Conservation (phyloP, 2,797 vertebrate species). For the Columba guinea region DNA sequence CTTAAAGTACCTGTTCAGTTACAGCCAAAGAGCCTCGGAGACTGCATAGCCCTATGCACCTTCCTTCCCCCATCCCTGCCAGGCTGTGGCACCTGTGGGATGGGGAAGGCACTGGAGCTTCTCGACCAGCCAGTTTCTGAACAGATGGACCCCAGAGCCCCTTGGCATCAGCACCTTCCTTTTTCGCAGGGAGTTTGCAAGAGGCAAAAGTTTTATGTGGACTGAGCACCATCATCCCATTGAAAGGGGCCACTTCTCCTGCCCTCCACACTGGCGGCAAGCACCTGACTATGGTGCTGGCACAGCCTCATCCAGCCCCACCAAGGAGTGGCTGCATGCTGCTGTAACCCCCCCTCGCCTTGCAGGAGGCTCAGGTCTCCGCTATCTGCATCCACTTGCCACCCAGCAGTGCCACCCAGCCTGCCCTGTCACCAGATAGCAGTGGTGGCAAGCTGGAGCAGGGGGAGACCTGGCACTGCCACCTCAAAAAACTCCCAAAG, state of each 20-base stretch:
- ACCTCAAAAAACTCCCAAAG: not conserved
- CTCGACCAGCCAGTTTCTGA: not conserved
- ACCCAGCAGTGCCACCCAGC: not conserved
- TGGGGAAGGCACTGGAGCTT: not conserved
- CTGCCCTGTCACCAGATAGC: not conserved
- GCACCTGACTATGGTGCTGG: not conserved
- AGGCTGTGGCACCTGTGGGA: not conserved
- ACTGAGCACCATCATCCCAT: not conserved
- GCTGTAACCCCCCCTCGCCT: not conserved
- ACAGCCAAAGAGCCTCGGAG: not conserved
- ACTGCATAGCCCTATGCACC: not conserved
- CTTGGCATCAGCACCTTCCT: not conserved
- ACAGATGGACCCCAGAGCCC: not conserved
- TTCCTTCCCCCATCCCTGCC: not conserved
- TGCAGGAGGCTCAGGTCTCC: not conserved
- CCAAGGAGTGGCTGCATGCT: rapidly evolving
- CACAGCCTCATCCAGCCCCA: not conserved
- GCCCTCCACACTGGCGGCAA: not conserved
- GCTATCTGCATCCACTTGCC: not conserved
- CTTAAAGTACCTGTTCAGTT: not conserved
- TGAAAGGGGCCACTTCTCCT: not conserved
- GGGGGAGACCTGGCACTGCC: not conserved
- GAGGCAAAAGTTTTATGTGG: not conserved
- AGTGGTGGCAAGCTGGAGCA: not conserved
- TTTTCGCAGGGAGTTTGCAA: not conserved